Evolutionary conservation across 2,797 vertebrate genomes (phyloP), one percentile per base, ranked within the genome.

Genomic region (Anolis apletophallus): DNA sequence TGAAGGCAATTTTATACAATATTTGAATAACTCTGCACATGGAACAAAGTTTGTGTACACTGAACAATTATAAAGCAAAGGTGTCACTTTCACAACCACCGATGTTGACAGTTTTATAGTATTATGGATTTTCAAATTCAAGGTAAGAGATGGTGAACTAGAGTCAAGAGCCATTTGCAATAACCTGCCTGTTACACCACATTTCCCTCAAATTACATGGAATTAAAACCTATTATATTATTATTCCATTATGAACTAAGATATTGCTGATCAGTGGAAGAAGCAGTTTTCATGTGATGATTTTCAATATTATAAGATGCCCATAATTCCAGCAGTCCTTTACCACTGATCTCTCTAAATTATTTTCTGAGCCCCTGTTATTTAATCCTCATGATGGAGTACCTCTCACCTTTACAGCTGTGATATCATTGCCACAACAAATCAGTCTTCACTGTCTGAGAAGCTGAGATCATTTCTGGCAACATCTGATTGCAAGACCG

Each of bases 391-490:
- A 23, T 29, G 67, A 76, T 17, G 68, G 72, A 90, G 5, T 0
- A 4, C 46, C 2, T 78, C 32, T 82, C 73, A 40, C 68, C 36
- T 90, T 16, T 85, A 50, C 46, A 73, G 1, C 10, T 23, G 67
- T 10, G 1, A 4, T 36, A 81, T 64, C 11, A 11, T 32, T 68
- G 46, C 32, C 71, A 2, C 3, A 19, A 80, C 14, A 61, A 80
- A 87, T 12, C 83, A 84, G 1, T 85, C 52, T 82, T 2, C 10
- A 85, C 19, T 77, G 11, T 83, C 76, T 4, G 84, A 34, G 0
- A 87, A 1, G 17, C 21, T 85, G 46, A 23, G 32, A 85, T 34
- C 0, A 80, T 55, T 86, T 90, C 84, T 80, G n/a, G 84, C 78
- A 29, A 1, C 61, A 11, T 17, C 1, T 26, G 79, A 83, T 71